Base-by-base conservation (phyloP, 2,797 vertebrate genomes). In the Alosa sapidissima region DNA sequence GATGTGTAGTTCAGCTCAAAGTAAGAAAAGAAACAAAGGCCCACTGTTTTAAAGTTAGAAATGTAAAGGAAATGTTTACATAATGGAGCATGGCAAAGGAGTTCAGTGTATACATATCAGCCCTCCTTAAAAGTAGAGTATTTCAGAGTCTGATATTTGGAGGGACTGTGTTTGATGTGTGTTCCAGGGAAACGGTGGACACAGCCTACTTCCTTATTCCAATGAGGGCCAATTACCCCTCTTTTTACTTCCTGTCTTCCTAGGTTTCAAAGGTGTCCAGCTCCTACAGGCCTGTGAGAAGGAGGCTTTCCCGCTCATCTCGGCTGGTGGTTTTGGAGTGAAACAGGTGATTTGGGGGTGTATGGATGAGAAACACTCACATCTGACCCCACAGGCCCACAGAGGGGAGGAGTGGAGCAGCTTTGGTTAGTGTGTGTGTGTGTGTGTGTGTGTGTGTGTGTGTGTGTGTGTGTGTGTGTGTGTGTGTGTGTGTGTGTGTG, bases 191-290 rank as follows among this genome's bases (percentile, higher is more conserved):
- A 13, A 36, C 0, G 33, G 33, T 72, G 65, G 65, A 72, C 13
- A 41, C 33, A 14, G 65, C 21, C 52, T 11, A 19, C 55, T 36
- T 81, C 81, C 81, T 85, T 81, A 82, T 82, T 87, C 82, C 41
- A 24, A 62, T 33, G 48, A 7, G 21, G 24, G 81, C 41, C 75
- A 84, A 84, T 78, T 82, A 65, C 11, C 62, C 62, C 24, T 24
- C 8, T 65, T 33, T 28, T 33, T 13, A 11, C 62, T 65, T 33
- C n/a, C n/a, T 62, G n/a, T 28, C 8, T 8, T 28, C 62, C 8
- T 3, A 28, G 62, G 28, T 11, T 65, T 28, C 28, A 33, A 36
- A 41, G 28, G 68, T 41, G 68, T 72, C 8, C 9, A 41, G 33
- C 14, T 13, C 68, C 41, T 19, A 16, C 68, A 41, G 68, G 33